These are phyloP conservation scores for Scomber japonicus DNA, from an alignment of 2,113 vertebrate species.

Conservation along the genomic window DNA sequence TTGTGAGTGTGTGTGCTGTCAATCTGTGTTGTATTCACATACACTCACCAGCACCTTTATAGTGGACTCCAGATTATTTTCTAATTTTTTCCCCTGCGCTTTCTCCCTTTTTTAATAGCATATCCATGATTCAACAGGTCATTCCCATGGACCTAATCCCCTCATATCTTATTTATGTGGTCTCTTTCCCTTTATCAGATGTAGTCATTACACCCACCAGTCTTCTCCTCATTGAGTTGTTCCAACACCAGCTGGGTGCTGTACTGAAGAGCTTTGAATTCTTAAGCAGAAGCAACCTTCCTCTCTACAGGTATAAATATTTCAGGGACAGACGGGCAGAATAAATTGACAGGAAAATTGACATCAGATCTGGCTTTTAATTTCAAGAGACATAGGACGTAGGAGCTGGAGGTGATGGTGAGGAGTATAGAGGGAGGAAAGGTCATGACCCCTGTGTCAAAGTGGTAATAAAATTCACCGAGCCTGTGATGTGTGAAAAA, in stretches of 20 bases:
- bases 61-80: conserved; percentile 48
- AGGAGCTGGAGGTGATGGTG: conserved; percentile 52
- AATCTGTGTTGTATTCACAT: conserved; percentile 21
- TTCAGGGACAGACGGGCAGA: conserved; percentile 78
- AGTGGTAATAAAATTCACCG: conserved; percentile 50
- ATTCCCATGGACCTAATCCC: conserved; percentile 78
- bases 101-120: conserved; percentile 56
- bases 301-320: conserved; percentile 82
- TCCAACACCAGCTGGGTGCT: conserved; percentile 76
- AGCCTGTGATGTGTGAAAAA: conserved; percentile 42
- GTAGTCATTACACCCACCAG: conserved; percentile 77
- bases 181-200: conserved; percentile 76
- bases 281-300: conserved; percentile 72
- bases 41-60: conserved; percentile 13
- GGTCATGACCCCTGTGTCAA: conserved; percentile 57
- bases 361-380: conserved; percentile 82
- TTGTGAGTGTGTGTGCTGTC: no score
- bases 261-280: conserved; percentile 69
- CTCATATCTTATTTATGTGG: conserved; percentile 78
- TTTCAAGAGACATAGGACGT: conserved; percentile 74
- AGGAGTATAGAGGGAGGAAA: conserved; percentile 38
- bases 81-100: conserved; percentile 8
- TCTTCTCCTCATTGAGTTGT: conserved; percentile 69
- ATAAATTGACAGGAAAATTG: conserved; percentile 85
- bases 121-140: conserved; percentile 81